Percentiles rank a stretch among this genome's conserved stretches.
phyloP scores from a whole-genome alignment of 2,797 vertebrate species.

The Melanogrammus aeglefinus region DNA sequence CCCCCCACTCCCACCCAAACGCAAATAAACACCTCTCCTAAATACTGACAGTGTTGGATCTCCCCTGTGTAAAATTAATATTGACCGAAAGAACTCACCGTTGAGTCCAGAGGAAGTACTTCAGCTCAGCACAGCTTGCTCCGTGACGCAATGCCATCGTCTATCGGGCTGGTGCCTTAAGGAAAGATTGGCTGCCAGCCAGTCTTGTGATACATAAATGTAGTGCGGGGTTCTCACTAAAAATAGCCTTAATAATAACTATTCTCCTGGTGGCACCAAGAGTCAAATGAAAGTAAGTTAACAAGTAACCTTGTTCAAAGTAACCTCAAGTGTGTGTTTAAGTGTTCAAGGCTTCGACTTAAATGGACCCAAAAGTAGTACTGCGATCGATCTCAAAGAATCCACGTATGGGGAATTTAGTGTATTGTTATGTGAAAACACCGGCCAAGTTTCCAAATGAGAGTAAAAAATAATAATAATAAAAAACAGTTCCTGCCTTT shows the following conservation, averaged over 20 bases:
- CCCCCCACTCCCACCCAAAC: not conserved
- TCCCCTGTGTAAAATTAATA: conserved; percentile 9
- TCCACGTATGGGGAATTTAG: not conserved
- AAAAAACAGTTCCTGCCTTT: not conserved
- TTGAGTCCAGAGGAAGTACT: not conserved
- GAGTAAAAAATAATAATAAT: not conserved
- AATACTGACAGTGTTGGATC: conserved; percentile 21
- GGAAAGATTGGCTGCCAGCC: not conserved
- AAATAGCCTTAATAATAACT: not conserved
- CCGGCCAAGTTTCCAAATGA: not conserved
- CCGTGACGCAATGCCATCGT: not conserved
- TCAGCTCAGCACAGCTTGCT: not conserved
- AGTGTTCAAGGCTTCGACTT: not conserved
- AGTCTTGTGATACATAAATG: not conserved
- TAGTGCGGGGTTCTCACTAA: not conserved
- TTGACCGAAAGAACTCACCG: conserved; percentile 10
- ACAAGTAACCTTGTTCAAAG: not conserved
- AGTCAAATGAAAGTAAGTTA: not conserved
- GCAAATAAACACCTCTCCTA: conserved; percentile 18
- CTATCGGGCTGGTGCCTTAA: not conserved
- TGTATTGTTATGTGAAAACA: not conserved
- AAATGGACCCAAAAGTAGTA: not conserved
- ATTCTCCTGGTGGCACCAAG: not conserved
- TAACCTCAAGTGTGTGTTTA: not conserved
- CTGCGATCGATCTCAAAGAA: not conserved